A percentile compares a stretch with the other conserved stretches of the same genome.
These are phyloP conservation scores for Hippocampus kuda DNA, from an alignment of 2,797 vertebrate genomes.

Conservation along the genomic window DNA sequence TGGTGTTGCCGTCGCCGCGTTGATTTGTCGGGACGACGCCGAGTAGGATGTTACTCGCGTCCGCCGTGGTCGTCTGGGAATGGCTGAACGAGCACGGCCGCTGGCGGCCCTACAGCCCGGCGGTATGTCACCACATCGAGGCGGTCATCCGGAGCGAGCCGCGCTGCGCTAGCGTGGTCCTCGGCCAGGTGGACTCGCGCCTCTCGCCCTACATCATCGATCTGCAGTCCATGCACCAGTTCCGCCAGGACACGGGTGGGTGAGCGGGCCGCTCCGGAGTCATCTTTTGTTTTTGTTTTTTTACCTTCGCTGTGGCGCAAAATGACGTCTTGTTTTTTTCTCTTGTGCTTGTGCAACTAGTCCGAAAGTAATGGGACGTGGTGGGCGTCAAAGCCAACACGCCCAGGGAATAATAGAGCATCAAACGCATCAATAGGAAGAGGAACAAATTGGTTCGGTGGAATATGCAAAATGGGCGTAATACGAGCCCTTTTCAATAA, in stretches of 20 bases:
- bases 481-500: no score
- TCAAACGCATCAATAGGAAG: no score
- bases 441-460: no score
- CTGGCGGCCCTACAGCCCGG: conserved; percentile 93
- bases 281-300: not conserved
- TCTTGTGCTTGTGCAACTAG: not conserved
- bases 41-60: conserved; percentile 83
- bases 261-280: not conserved
- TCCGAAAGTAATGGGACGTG: not conserved
- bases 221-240: conserved; percentile 92
- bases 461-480: no score
- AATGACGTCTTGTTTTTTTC: not conserved
- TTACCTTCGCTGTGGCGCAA: not conserved
- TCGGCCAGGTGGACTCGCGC: conserved; percentile 86
- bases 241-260: conserved; percentile 85
- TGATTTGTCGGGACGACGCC: not conserved
- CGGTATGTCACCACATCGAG: conserved; percentile 94
- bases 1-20: not conserved
- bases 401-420: not conserved
- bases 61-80: conserved; percentile 93
- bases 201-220: conserved; percentile 90
- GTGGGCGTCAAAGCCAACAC: not conserved
- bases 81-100: conserved; percentile 97
- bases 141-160: conserved; percentile 86
- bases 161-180: conserved; percentile 82